Conservation (phyloP, 2,797 vertebrate genomes). For the Gambusia yucatana region DNA sequence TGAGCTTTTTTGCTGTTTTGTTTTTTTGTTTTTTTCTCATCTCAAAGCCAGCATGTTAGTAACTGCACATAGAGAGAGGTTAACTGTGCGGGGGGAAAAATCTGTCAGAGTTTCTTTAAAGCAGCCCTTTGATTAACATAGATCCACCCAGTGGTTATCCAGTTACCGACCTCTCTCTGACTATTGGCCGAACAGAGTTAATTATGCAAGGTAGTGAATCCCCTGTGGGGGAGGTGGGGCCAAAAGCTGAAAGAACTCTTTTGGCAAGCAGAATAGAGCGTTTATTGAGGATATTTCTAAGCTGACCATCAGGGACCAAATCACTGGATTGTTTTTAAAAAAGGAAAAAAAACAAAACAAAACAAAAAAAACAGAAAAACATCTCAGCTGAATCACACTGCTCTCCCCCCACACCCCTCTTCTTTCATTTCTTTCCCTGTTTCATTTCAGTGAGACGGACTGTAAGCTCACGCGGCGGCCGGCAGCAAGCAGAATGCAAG, state of each 20-base stretch:
- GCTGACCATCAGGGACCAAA: conserved; percentile 87
- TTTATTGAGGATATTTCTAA: conserved; percentile 90
- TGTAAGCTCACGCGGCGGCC: conserved; percentile 72
- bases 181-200: conserved; percentile 81
- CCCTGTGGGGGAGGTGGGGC: conserved; percentile 83
- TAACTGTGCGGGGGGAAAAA: conserved; percentile 61
- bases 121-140: conserved; percentile 86
- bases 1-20: conserved; percentile 31
- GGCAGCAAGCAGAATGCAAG: conserved; percentile 84
- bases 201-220: conserved; percentile 89
- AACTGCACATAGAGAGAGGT: conserved; percentile 55
- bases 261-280: conserved; percentile 89
- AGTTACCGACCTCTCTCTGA: conserved; percentile 78
- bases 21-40: conserved; percentile 28
- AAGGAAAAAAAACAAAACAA: conserved; percentile 50
- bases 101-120: conserved; percentile 80
- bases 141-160: conserved; percentile 84
- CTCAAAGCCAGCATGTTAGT: conserved; percentile 45
- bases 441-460: conserved; percentile 78
- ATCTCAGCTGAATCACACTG: conserved; percentile 78
- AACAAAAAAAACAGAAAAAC: conserved; percentile 60
- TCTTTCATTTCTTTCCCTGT: conserved; percentile 76
- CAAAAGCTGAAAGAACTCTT: conserved; percentile 85
- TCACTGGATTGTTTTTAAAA: conserved; percentile 81
- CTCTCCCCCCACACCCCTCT: conserved; percentile 56